Evolutionary conservation across 1,140 invertebrate species (phyloP).

Genomic region (Hetaerina americana): DNA sequence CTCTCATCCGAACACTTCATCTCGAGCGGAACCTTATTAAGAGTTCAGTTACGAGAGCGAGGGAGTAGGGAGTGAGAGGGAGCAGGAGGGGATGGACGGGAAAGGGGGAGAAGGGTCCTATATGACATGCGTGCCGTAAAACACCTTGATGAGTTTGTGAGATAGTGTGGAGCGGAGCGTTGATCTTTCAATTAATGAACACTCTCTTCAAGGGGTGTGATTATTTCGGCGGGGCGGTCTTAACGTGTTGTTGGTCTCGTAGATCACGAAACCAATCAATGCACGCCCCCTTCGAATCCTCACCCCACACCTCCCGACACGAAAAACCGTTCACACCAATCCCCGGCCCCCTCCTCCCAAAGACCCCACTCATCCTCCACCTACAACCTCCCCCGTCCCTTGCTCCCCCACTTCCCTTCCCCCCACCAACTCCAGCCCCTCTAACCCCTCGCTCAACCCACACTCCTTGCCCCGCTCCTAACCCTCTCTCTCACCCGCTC

Average conservation of each 20-base stretch:
- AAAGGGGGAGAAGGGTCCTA: not conserved
- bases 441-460: no score
- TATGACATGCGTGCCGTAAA: not conserved
- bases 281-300: not conserved
- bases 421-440: no score
- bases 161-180: not conserved
- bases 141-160: not conserved
- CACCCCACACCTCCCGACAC: no score
- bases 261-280: not conserved
- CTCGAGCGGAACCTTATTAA: not conserved
- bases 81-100: no score
- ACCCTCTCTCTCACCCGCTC: not conserved
- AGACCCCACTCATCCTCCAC: not conserved
- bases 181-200: not conserved
- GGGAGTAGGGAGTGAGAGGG: no score
- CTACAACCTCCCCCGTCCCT: not conserved
- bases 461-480: not conserved
- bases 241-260: not conserved
- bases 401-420: not conserved
- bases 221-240: not conserved
- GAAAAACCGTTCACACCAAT: no score
- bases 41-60: not conserved
- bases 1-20: not conserved
- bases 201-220: not conserved
- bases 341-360: no score